Conservation (phyloP, 2,888 invertebrate species). For the Ectemnius cavifrons region DNA sequence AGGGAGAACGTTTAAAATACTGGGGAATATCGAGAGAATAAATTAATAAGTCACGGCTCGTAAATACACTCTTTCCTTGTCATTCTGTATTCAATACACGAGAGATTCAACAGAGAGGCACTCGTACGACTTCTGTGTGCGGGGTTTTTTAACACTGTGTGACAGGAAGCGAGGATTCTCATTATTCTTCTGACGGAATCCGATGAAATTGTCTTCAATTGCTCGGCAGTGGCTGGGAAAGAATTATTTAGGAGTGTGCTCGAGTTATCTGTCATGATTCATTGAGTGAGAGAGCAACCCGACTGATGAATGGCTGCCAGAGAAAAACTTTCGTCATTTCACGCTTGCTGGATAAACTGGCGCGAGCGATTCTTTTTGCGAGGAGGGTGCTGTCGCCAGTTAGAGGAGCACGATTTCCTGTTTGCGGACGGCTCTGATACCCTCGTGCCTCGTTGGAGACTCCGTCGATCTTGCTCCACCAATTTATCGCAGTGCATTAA, state of each 20-base stretch:
- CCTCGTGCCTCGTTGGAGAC: slow-evolving; percentile 24
- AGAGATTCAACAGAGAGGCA: too few species aligned
- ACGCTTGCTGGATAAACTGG: slow-evolving; percentile 20
- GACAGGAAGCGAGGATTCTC: too few species aligned
- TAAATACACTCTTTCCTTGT: too few species aligned
- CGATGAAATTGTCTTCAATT: too few species aligned
- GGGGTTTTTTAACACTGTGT: too few species aligned
- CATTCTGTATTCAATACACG: too few species aligned
- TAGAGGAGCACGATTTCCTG: slow-evolving; percentile 25
- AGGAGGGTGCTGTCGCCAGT: slow-evolving; percentile 12
- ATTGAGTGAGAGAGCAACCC: not conserved
- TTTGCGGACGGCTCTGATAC: slow-evolving; percentile 19
- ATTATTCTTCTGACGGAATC: too few species aligned
- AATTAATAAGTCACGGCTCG: too few species aligned
- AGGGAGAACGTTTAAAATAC: too few species aligned
- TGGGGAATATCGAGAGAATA: too few species aligned
- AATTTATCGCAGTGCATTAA: slow-evolving; percentile 54
- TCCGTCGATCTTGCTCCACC: slow-evolving; percentile 12
- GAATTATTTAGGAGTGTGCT: not conserved
- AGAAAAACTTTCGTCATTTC: slow-evolving; percentile 1
- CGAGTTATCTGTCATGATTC: not conserved
- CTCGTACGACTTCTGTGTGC: too few species aligned
- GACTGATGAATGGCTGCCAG: not conserved
- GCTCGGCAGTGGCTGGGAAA: too few species aligned
- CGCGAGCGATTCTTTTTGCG: slow-evolving; percentile 16